These are phyloP conservation scores for Prionailurus viverrinus DNA, from an alignment of 2,113 vertebrate genomes.

Conservation along the genomic window DNA sequence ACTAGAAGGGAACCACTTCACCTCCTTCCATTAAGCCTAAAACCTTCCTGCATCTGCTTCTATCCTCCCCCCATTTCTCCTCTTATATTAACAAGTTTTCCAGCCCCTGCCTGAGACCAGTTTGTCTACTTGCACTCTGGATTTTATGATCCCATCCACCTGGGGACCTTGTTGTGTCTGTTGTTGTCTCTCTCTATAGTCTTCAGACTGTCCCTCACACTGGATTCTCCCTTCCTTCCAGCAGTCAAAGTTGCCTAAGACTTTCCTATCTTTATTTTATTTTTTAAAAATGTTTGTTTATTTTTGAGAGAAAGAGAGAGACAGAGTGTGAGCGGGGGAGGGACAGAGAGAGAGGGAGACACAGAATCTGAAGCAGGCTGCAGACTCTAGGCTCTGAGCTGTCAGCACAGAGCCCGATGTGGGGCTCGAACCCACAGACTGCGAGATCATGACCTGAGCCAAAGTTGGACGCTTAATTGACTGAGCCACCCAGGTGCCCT, in stretches of 20 bases:
- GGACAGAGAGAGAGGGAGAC: neutral
- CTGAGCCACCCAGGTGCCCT: neutral
- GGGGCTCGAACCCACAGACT: neutral
- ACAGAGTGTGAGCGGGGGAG: too few relatives aligned
- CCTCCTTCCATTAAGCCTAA: neutral
- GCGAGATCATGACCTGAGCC: neutral
- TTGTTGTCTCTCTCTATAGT: neutral
- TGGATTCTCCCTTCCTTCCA: neutral
- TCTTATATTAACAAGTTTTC: neutral
- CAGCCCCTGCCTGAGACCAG: neutral
- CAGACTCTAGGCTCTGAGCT: too few relatives aligned
- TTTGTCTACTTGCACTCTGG: neutral
- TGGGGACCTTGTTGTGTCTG: neutral
- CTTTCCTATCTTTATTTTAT: neutral
- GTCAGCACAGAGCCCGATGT: neutral
- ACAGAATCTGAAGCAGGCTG: neutral
- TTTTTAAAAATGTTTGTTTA: neutral
- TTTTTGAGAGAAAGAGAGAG: neutral
- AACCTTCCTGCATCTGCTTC: neutral
- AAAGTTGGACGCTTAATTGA: neutral
- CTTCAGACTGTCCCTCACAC: neutral
- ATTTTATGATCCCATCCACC: neutral
- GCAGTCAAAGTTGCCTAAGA: neutral
- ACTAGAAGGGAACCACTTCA: neutral
- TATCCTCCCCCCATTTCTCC: neutral